Percentiles rank a stretch among this genome's conserved stretches.
These are phyloP conservation scores for Cygnus atratus DNA, from an alignment of 2,113 vertebrate genomes.

Conservation along the genomic window DNA sequence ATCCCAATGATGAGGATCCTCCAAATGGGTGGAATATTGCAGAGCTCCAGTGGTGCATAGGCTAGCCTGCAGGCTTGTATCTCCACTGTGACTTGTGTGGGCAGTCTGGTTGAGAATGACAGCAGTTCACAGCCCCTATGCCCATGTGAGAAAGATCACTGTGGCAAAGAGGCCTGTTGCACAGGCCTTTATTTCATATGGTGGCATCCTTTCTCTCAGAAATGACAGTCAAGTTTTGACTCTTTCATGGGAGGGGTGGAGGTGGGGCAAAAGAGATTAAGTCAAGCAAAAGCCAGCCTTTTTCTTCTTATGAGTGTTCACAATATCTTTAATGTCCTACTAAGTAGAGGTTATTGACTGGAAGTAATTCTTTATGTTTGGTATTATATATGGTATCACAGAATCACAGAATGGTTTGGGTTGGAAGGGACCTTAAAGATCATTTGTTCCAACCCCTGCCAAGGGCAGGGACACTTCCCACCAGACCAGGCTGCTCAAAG, in stretches of 20 bases:
- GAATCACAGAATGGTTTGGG: no score
- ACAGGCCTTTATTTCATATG: not conserved
- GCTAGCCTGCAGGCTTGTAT: not conserved
- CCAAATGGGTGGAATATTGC: not conserved
- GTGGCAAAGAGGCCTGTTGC: not conserved
- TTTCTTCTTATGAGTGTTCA: not conserved
- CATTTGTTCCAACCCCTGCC: no score
- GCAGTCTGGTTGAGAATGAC: not conserved
- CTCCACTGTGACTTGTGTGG: not conserved
- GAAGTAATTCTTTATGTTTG: not conserved
- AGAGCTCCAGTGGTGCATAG: not conserved
- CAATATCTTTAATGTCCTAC: not conserved
- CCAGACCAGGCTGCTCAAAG: no score
- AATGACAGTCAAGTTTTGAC: not conserved
- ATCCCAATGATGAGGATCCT: not conserved
- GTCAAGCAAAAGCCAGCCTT: not conserved
- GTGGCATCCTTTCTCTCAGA: not conserved
- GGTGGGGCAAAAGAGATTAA: no score
- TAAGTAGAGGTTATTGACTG: not conserved
- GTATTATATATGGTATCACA: rapidly evolving
- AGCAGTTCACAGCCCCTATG: not conserved
- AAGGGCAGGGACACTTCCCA: no score
- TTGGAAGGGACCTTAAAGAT: no score
- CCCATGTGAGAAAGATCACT: not conserved
- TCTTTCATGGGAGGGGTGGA: not conserved